A percentile compares a stretch with the other conserved stretches of the same genome.
phyloP scores from a whole-genome alignment of 2,797 vertebrate species.

The Champsocephalus esox region DNA sequence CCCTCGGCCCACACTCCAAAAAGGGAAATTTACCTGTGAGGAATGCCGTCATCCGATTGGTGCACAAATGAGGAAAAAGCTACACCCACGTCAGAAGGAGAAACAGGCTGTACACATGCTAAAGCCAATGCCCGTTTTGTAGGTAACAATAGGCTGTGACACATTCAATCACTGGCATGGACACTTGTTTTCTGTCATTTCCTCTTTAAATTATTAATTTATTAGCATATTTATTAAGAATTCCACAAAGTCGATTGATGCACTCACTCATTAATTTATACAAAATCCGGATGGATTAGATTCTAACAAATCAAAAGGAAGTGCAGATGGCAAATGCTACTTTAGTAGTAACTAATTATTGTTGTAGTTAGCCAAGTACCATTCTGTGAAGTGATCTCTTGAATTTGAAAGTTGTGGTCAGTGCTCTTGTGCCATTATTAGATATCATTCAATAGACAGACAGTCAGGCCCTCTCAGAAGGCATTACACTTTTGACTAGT shows the following conservation, averaged over 20 bases:
- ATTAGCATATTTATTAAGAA: conserved; percentile 84
- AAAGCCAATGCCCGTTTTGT: conserved; percentile 76
- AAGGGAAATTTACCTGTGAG: conserved; percentile 99
- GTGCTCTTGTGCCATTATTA: conserved; percentile 86
- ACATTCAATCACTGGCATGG: conserved; percentile 76
- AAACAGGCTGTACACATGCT: conserved; percentile 85
- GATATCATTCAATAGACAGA: conserved; percentile 74
- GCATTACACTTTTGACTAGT: conserved; percentile 71
- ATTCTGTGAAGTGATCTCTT: conserved; percentile 84
- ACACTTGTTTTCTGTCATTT: conserved; percentile 77
- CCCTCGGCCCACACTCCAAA: conserved; percentile 94
- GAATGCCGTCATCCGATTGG: conserved; percentile 53
- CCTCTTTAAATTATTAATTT: conserved; percentile 83
- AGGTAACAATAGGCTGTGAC: conserved; percentile 77
- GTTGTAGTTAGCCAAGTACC: conserved; percentile 80
- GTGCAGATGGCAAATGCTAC: conserved; percentile 65
- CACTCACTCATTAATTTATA: conserved; percentile 77
- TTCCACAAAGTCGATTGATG: conserved; percentile 72
- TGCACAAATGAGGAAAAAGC: conserved; percentile 66
- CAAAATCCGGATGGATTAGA: conserved; percentile 59
- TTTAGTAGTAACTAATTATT: conserved; percentile 71
- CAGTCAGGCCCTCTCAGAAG: conserved; percentile 68
- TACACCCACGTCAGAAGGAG: conserved; percentile 61
- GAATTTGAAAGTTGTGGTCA: conserved; percentile 83
- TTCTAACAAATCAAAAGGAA: conserved; percentile 68